Conservation (phyloP, 2,113 vertebrate genomes). For the Psilopogon haemacephalus region DNA sequence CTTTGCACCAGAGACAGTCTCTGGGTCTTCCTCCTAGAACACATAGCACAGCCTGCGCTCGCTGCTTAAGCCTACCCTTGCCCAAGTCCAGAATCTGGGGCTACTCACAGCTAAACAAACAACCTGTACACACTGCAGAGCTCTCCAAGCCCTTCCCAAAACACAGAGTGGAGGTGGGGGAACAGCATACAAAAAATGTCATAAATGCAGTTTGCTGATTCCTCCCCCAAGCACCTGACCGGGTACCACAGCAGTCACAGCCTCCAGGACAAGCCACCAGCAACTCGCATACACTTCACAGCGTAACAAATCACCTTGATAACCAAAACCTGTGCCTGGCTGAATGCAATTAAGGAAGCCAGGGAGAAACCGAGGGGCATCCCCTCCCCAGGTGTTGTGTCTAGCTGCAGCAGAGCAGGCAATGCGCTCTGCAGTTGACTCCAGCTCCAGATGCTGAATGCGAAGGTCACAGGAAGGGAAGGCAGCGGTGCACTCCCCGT, state of each 20-base stretch:
- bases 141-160: not conserved
- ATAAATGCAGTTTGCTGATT: not conserved
- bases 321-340: not conserved
- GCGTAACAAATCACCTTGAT: not conserved
- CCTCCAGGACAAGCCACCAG: not conserved
- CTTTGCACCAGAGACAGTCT: not conserved
- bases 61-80: not conserved
- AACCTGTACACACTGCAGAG: not conserved
- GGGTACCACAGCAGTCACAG: not conserved
- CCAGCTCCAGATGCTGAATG: slow-evolving; percentile 46
- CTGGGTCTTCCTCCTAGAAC: not conserved
- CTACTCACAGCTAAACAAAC: not conserved
- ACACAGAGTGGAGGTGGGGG: not conserved
- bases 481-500: not conserved
- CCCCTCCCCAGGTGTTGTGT: not conserved
- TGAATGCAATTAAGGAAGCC: not conserved
- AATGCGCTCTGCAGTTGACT: not conserved
- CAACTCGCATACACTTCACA: fast-evolving
- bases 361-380: not conserved
- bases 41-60: not conserved
- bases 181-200: not conserved
- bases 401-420: not conserved
- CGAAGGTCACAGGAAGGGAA: slow-evolving; percentile 65
- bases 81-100: not conserved
- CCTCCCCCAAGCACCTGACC: slow-evolving; percentile 6